Base-by-base conservation (phyloP, 2,797 vertebrate species). In the Peromyscus melanophrys region DNA sequence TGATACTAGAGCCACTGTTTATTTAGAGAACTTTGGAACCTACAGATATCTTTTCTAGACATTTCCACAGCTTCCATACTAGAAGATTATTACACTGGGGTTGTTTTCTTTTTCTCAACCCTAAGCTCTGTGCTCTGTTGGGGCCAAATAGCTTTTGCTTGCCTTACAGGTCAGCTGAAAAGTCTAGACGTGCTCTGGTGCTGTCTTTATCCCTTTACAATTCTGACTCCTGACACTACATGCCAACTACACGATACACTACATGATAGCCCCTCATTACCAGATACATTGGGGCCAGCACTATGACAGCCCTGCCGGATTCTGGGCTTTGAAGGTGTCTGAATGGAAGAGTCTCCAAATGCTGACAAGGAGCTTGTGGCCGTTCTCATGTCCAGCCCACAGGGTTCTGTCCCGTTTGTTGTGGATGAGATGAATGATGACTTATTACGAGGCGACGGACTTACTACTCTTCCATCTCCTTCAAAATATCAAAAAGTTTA, bases 381-480 rank as follows among this genome's bases (percentile, higher is more conserved):
- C 83, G 97, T 97, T 97, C 98, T 98, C 96, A 98, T 40, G 23
- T 98, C 97, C 98, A 98, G 97, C 69, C 82, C 94, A 97, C 96
- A 98, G 13, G 98, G 96, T 37, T 99, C 98, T 88, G 98, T 97
- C 96, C 98, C 90, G 71, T 98, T 98, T 87, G 98, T 89, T 29
- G 98, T 96, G 59, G 98, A 93, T 59, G 98, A 98, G 96, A 98
- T 91, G 95, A 63, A 98, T 14, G 98, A 73, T 90, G 98, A 98
- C 95, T 98, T 98, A 96, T 94, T 98, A 94, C 40, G 78, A 96
- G 97, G 96, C 55, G 98, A 97, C 97, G 98, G 97, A 90, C 97
- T 99, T 96, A 98, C 97, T 25, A 97, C 76, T 98, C 98, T 98
- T 98, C 98, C 98, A 93, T 99, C 98, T 98, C 97, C 97, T 97